Percentiles rank a stretch among this genome's conserved stretches.
phyloP scores from a whole-genome alignment of 92 coral and sea anemone genomes.

The Parazoanthus swiftii region DNA sequence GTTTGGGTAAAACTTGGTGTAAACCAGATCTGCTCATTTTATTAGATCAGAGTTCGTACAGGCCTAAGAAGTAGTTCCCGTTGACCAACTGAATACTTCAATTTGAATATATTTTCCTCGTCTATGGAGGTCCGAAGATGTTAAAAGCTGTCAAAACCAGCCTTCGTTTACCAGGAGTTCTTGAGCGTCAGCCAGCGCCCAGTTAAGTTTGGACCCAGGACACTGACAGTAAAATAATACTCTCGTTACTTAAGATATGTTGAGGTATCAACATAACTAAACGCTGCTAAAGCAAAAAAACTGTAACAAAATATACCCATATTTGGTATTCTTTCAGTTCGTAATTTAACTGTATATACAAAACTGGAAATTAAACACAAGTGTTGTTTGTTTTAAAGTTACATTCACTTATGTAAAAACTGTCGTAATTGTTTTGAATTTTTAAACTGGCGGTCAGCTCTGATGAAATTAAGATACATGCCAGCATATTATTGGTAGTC shows the following conservation, averaged over 20 bases:
- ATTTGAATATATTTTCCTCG: too few species aligned
- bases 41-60: too few species aligned
- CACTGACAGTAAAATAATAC: neutral
- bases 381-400: too few species aligned
- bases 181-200: neutral
- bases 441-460: neutral
- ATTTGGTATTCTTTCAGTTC: neutral
- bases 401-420: neutral
- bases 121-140: too few species aligned
- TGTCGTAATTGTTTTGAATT: neutral
- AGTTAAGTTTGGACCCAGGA: too few species aligned
- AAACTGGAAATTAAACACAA: too few species aligned
- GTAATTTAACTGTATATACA: neutral
- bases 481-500: too few species aligned
- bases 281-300: neutral
- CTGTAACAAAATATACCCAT: neutral
- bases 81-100: too few species aligned
- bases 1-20: too few species aligned
- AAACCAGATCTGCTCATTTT: too few species aligned
- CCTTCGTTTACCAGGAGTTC: neutral
- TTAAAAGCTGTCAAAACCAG: neutral
- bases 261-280: neutral
- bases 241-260: neutral
- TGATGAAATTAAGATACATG: too few species aligned
- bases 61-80: too few species aligned